Evolutionary conservation across 2,113 vertebrate genomes (phyloP).

Genomic region (Epinephelus cyanopodus): DNA sequence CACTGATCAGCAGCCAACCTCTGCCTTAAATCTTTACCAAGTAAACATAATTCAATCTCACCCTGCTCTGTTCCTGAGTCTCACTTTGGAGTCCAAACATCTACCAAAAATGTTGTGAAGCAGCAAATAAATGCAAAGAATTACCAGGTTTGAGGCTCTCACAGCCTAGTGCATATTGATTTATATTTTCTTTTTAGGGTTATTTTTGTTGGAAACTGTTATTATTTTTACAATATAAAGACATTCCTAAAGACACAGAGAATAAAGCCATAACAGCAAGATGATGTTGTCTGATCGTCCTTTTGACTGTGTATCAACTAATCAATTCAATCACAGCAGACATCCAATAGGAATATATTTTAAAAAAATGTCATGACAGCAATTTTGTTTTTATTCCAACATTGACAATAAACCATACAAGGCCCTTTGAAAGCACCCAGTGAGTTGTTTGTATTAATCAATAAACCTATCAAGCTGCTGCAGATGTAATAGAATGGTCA

Average conservation of each 20-base stretch:
- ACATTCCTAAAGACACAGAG: not conserved
- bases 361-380: not conserved
- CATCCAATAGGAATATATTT: not conserved
- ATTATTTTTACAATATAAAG: not conserved
- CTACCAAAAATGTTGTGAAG: not conserved
- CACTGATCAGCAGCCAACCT: too few relatives aligned
- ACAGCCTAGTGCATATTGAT: not conserved
- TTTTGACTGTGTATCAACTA: not conserved
- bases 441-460: conserved; percentile 21
- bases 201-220: too few relatives aligned
- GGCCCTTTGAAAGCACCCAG: not conserved
- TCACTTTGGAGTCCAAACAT: not conserved
- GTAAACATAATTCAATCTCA: too few relatives aligned
- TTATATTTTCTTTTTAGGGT: not conserved
- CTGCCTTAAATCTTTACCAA: too few relatives aligned
- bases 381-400: not conserved
- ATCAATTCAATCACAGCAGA: not conserved
- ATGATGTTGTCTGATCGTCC: not conserved
- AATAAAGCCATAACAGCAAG: not conserved
- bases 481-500: not conserved
- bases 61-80: too few relatives aligned
- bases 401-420: not conserved
- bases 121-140: not conserved
- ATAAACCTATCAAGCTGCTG: conserved; percentile 29
- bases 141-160: too few relatives aligned